Evolutionary conservation across 2,888 invertebrate genomes (phyloP), one percentile per base, ranked within the genome.

Genomic region (Drosophila pegasa): DNA sequence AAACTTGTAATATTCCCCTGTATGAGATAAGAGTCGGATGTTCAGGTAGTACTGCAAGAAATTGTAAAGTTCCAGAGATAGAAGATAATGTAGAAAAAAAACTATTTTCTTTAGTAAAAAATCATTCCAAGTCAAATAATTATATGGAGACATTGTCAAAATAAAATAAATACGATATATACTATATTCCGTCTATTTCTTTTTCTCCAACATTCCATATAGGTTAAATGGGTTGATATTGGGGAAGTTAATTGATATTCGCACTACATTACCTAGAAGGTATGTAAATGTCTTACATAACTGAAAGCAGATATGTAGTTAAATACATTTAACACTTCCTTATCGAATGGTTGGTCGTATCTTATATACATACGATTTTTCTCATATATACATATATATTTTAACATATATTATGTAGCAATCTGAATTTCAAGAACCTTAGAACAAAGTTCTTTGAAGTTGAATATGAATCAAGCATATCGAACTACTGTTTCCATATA

Each of bases 1-100:
- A 45, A 45, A 43, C 25, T 18, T 35, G 40, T 40, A 35, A 48
- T 55, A 29, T 12, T 27, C 16, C 27, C 27, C 10, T 18, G 16
- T 12, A 45, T 7, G 12, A 45, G 27, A 45, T 45, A 45, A 29
- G 45, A 16, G 4, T 18, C 45, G 25, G 27, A 45, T 45, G 25
- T 27, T 27, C 3, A n/a, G 25, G 25, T n/a, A 43, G 22, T 25
- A 43, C 43, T 9, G 25, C 25, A n/a, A 45, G 16, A 16, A 29
- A 10, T 12, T 29, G 22, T 18, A 12, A 27, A 27, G 16, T 16
- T 16, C 3, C 22, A 40, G 3, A 22, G 8, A 25, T n/a, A 25
- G 6, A 0, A 43, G 25, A 27, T 27, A 27, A 27, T 5, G n/a
- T 27, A 27, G n/a, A 25, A 5, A 27, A 16, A 25, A 25, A n/a